Evolutionary conservation across 2,113 vertebrate species (phyloP).

Genomic region (Microtus richardsoni): DNA sequence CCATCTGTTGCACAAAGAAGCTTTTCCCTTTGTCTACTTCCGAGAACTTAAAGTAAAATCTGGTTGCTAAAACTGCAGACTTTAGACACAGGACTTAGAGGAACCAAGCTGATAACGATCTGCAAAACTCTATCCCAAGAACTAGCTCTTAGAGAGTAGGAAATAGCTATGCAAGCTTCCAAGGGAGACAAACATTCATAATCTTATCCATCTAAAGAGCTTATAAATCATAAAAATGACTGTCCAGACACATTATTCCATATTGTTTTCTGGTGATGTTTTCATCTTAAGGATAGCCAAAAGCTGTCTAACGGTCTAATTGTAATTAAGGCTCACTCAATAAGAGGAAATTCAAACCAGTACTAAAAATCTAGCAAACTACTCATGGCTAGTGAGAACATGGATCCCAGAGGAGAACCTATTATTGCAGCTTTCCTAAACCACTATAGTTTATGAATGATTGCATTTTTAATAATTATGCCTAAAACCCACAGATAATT

Average conservation of each 20-base stretch:
- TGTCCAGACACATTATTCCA: not conserved
- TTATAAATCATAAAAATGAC: not conserved
- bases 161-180: not conserved
- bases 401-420: not conserved
- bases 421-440: not conserved
- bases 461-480: not conserved
- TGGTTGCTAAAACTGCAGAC: fast-evolving
- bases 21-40: not conserved
- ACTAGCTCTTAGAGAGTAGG: not conserved
- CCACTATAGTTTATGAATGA: not conserved
- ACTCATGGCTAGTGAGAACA: too few relatives aligned
- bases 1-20: not conserved
- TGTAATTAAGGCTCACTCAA: not conserved
- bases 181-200: not conserved
- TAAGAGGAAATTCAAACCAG: too few relatives aligned
- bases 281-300: not conserved
- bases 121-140: not conserved
- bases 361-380: not conserved
- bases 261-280: not conserved
- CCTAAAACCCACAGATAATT: not conserved
- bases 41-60: not conserved
- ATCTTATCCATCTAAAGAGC: not conserved
- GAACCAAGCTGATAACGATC: not conserved
- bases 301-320: not conserved
- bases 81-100: not conserved